Conservation (phyloP, 53 echinoderm and acorn worm species). For the Henricia sp. region DNA sequence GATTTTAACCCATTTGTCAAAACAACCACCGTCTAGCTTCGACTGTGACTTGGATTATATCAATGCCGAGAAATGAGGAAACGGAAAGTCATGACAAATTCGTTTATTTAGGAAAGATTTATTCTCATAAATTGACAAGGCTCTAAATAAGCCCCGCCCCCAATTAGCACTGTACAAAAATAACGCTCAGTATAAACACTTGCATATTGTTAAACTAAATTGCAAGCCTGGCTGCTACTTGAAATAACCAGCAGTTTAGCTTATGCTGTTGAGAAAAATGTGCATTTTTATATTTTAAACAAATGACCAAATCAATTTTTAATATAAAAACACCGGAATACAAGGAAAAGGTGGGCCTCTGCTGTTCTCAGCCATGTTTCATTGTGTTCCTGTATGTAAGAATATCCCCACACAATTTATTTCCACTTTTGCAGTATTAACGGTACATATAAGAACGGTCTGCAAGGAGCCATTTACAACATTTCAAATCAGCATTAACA, state of each 20-base stretch:
- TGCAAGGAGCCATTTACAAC: no score
- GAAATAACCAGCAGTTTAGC: conserved; percentile 12
- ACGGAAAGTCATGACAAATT: not conserved
- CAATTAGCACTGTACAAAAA: conserved; percentile 54
- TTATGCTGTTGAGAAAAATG: not conserved
- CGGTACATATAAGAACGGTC: no score
- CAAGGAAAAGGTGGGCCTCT: not conserved
- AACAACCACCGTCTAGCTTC: no score
- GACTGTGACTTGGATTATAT: not conserved
- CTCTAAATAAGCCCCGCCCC: not conserved
- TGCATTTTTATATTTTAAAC: conserved; percentile 7
- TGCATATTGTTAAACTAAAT: not conserved
- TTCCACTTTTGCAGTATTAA: no score
- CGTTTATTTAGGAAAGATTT: conserved; percentile 12
- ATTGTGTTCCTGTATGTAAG: no score
- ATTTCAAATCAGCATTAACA: no score
- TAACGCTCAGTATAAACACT: conserved; percentile 15
- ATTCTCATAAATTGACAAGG: conserved; percentile 45
- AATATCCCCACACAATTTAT: no score
- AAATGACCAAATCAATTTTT: conserved; percentile 19
- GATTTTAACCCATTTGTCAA: no score
- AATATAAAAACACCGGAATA: not conserved
- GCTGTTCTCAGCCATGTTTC: no score
- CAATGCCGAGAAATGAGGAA: not conserved
- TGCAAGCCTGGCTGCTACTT: conserved; percentile 15